A percentile compares a stretch with the other conserved stretches of the same genome.
These are phyloP conservation scores for Brachyopa scutellaris DNA, from an alignment of 2,888 invertebrate genomes.

Conservation along the genomic window DNA sequence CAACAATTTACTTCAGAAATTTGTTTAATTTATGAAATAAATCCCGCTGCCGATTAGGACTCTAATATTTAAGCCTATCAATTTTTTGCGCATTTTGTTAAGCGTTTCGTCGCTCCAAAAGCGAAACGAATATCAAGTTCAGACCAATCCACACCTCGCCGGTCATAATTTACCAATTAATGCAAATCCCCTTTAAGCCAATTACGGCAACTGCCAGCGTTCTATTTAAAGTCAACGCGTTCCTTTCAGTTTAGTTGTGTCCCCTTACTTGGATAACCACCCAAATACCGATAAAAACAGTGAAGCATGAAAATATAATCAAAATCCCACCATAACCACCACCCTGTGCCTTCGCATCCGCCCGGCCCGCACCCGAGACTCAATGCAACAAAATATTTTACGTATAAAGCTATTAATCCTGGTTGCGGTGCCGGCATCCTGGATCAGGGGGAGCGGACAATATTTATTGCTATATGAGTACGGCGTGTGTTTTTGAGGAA, in stretches of 20 bases:
- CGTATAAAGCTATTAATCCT: too few species aligned
- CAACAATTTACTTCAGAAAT: too few species aligned
- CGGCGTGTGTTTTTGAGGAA: background rate
- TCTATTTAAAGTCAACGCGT: conserved; percentile 18
- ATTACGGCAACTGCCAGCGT: conserved; percentile 21
- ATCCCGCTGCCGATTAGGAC: background rate
- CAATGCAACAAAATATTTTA: too few species aligned
- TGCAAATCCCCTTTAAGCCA: conserved; percentile 54
- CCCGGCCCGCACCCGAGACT: background rate
- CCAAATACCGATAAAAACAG: background rate
- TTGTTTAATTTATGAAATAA: background rate
- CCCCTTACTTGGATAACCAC: background rate
- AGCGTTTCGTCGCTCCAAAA: conserved; percentile 1
- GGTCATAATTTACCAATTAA: conserved; percentile 41
- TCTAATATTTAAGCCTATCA: background rate
- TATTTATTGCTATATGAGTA: too few species aligned
- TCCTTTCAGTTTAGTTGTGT: background rate
- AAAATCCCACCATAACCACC: conserved; percentile 8
- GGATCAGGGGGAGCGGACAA: too few species aligned
- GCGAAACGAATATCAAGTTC: conserved; percentile 37
- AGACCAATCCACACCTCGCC: background rate
- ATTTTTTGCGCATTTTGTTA: too few species aligned
- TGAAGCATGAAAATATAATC: conserved; percentile 28
- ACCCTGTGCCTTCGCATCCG: too few species aligned
- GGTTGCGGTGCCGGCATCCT: too few species aligned